phyloP scores from a whole-genome alignment of 2,113 vertebrate species.

The Dolichotis patagonum region DNA sequence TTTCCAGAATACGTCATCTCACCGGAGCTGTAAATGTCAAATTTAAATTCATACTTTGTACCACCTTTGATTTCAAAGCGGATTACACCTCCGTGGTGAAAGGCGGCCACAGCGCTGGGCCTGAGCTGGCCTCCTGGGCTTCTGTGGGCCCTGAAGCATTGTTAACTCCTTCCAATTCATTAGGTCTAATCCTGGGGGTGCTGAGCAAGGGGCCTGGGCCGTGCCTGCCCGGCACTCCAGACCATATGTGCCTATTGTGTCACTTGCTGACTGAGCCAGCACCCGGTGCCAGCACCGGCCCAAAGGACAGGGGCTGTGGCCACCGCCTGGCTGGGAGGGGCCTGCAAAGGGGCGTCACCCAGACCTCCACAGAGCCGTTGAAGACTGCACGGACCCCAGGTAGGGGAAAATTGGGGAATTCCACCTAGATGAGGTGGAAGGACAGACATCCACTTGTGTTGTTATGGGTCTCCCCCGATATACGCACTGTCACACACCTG shows the following conservation, averaged over 20 bases:
- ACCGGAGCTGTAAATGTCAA: slow-evolving; percentile 89
- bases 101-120: slow-evolving; percentile 85
- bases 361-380: slow-evolving; percentile 84
- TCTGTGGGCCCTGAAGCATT: slow-evolving; percentile 92
- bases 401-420: background rate
- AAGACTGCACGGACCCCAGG: slow-evolving; percentile 78
- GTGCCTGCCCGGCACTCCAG: slow-evolving; percentile 84
- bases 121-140: slow-evolving; percentile 92
- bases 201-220: slow-evolving; percentile 94
- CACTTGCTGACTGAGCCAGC: slow-evolving; percentile 90
- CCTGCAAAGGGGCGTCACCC: background rate
- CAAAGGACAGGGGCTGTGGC: slow-evolving; percentile 76
- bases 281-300: slow-evolving; percentile 84
- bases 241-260: slow-evolving; percentile 96
- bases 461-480: background rate
- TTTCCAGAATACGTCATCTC: slow-evolving; percentile 90
- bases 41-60: slow-evolving; percentile 98
- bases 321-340: slow-evolving; percentile 66
- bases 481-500: background rate
- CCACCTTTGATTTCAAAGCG: slow-evolving; percentile 99
- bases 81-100: slow-evolving; percentile 96
- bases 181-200: slow-evolving; percentile 97
- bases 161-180: slow-evolving; percentile 99
- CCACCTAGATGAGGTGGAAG: background rate
- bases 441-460: background rate